Conservation (phyloP, 2,797 vertebrate genomes). For the Enoplosus armatus region DNA sequence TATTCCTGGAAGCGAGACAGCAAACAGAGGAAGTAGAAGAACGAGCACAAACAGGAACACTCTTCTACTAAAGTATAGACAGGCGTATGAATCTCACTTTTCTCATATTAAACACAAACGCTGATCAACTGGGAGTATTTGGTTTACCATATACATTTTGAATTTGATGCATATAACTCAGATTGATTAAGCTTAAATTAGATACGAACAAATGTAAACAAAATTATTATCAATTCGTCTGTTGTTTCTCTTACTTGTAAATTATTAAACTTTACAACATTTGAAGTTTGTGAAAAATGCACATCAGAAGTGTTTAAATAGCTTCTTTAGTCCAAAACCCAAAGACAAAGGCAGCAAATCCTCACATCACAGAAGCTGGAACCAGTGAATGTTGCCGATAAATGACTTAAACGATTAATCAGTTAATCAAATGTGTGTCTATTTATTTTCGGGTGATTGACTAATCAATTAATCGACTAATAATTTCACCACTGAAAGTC, state of each 20-base stretch:
- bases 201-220: not conserved
- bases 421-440: no score
- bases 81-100: not conserved
- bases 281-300: no score
- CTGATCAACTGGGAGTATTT: not conserved
- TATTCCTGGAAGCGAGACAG: slow-evolving; percentile 3
- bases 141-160: not conserved
- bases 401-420: not conserved
- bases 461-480: not conserved
- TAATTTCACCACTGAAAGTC: not conserved
- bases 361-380: not conserved
- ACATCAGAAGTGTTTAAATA: not conserved
- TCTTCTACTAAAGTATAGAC: not conserved
- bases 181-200: not conserved
- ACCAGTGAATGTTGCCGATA: not conserved
- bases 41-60: not conserved
- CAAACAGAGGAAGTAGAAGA: not conserved
- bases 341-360: not conserved
- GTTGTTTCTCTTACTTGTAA: no score
- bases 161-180: no score
- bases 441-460: not conserved
- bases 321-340: not conserved
- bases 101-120: not conserved
- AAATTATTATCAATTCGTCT: not conserved
- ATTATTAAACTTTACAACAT: not conserved